These are phyloP conservation scores for Neotoxoptera formosana DNA, from an alignment of 1,140 invertebrate genomes.

Conservation along the genomic window DNA sequence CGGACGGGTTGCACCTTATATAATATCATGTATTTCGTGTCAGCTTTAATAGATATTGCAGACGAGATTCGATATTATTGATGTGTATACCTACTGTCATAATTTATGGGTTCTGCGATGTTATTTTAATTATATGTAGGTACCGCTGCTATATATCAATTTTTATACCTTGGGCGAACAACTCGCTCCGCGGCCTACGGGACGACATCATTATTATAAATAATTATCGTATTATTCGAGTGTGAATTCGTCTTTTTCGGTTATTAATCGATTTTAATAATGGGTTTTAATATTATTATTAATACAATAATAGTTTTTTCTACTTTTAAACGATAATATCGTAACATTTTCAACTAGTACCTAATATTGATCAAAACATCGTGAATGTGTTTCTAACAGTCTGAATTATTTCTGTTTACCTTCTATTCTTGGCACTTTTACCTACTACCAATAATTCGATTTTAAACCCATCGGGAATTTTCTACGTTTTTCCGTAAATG, in stretches of 20 bases:
- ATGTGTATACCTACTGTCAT: not conserved
- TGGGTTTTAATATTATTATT: not conserved
- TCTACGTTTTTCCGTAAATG: not conserved
- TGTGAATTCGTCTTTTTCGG: not conserved
- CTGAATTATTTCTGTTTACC: not conserved
- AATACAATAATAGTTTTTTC: not conserved
- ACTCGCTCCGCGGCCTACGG: not conserved
- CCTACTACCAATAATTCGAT: not conserved
- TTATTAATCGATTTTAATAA: not conserved
- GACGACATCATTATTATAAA: not conserved
- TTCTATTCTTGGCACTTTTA: not conserved
- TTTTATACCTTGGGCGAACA: not conserved
- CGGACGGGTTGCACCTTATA: not conserved
- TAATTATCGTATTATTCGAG: not conserved
- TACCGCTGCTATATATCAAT: not conserved
- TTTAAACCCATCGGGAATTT: not conserved
- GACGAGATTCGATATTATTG: not conserved
- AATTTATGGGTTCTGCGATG: not conserved
- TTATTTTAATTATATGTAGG: not conserved
- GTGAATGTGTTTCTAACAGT: not conserved
- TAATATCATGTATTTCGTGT: no score
- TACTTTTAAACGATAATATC: not conserved
- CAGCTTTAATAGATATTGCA: not conserved
- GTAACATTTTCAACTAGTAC: not conserved
- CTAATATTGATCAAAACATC: not conserved